Conservation (phyloP, 2,888 invertebrate genomes). For the Melipona bicolor region DNA sequence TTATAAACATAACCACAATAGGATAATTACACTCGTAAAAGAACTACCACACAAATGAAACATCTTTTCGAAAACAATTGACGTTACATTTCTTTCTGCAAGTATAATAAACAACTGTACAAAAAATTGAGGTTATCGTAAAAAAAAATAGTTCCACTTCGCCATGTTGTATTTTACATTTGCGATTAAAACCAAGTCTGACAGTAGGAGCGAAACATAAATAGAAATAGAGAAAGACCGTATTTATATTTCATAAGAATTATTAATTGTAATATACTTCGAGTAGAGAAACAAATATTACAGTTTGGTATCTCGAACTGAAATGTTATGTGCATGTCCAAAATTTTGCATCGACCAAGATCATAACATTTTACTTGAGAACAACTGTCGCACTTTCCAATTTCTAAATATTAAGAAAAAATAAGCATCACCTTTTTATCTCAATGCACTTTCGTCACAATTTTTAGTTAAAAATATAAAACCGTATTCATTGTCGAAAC, state of each 20-base stretch:
- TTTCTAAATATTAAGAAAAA: neutral
- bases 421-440: conserved; percentile 50
- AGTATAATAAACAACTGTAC: conserved; percentile 10
- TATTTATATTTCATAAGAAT: conserved; percentile 3
- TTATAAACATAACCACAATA: conserved; percentile 3
- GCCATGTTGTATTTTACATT: conserved; percentile 69
- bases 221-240: conserved; percentile 18
- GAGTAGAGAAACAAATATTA: neutral
- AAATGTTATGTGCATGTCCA: conserved; percentile 15
- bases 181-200: conserved; percentile 46
- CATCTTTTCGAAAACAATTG: conserved; percentile 37
- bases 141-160: conserved; percentile 49
- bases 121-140: conserved; percentile 64
- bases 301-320: conserved; percentile 13
- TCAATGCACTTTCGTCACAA: conserved; percentile 43
- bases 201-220: conserved; percentile 47
- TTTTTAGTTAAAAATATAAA: conserved; percentile 53
- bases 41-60: conserved; percentile 12
- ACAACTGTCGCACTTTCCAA: neutral
- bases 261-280: neutral
- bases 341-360: conserved; percentile 1
- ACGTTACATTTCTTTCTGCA: conserved; percentile 26
- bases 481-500: conserved; percentile 45
- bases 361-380: neutral
- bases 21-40: neutral